Evolutionary conservation across 1,140 invertebrate species (phyloP).

Genomic region (Trichoplusia ni): DNA sequence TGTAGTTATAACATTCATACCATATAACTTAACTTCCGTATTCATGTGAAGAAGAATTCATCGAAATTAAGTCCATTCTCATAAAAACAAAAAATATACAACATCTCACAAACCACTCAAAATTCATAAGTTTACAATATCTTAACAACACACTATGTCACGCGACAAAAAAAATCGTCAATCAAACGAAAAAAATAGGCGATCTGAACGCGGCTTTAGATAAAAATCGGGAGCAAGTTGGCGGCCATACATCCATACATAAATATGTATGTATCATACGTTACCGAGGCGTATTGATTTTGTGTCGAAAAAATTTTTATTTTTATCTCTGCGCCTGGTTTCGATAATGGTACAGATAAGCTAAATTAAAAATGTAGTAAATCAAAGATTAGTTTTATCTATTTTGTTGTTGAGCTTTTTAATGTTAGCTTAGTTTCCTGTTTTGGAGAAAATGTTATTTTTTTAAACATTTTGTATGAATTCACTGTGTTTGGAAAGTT

Average conservation of each 20-base stretch:
- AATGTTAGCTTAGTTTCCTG: background rate
- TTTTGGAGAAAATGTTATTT: too few relatives aligned
- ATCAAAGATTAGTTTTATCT: constrained; percentile 34
- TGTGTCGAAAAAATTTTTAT: constrained; percentile 50
- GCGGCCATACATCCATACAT: background rate
- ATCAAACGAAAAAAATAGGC: background rate
- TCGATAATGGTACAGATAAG: constrained; percentile 52
- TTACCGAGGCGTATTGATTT: constrained; percentile 47
- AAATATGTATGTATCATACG: background rate
- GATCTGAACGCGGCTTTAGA: background rate
- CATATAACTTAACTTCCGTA: too few relatives aligned
- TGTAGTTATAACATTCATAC: too few relatives aligned
- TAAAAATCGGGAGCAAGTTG: constrained; percentile 19
- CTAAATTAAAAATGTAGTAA: constrained; percentile 55
- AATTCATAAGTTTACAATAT: too few relatives aligned
- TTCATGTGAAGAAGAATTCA: too few relatives aligned
- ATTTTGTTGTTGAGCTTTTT: background rate
- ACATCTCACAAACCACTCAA: too few relatives aligned
- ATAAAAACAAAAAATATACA: too few relatives aligned
- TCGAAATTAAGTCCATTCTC: too few relatives aligned
- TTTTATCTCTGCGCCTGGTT: constrained; percentile 48
- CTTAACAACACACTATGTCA: background rate
- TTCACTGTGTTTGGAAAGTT: too few relatives aligned
- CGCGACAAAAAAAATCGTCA: too few relatives aligned
- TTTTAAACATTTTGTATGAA: too few relatives aligned